Percentiles rank a stretch among this genome's conserved stretches.
These are phyloP conservation scores for Athalia circularis DNA, from an alignment of 2,888 invertebrate genomes.

Conservation along the genomic window DNA sequence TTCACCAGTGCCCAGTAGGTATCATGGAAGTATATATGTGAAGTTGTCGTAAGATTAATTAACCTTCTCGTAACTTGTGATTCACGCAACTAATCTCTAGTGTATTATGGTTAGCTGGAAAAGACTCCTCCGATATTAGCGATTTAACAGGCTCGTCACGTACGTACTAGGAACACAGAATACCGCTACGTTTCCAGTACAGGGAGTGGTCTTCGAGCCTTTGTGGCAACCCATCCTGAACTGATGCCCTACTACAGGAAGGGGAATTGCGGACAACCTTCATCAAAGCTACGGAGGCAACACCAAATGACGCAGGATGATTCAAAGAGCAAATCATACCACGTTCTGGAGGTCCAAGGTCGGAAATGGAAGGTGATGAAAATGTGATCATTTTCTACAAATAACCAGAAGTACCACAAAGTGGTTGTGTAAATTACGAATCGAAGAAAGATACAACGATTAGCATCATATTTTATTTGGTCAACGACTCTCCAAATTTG, in stretches of 20 bases:
- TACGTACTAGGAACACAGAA: slow-evolving; percentile 41
- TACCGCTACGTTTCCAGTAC: slow-evolving; percentile 33
- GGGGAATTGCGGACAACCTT: slow-evolving; percentile 12
- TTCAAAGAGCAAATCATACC: slow-evolving; percentile 21
- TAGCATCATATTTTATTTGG: background rate
- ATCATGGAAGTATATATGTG: background rate
- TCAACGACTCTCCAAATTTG: no score
- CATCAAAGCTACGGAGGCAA: background rate
- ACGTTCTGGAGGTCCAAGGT: background rate
- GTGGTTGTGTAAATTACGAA: no score
- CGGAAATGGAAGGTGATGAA: slow-evolving; percentile 4
- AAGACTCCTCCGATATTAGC: slow-evolving; percentile 16
- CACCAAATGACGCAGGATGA: slow-evolving; percentile 12
- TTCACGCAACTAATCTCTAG: slow-evolving; percentile 21
- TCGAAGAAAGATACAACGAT: background rate
- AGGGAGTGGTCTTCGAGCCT: slow-evolving; percentile 46
- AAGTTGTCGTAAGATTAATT: slow-evolving; percentile 37
- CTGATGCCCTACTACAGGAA: background rate
- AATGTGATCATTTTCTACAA: background rate
- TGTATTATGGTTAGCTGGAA: slow-evolving; percentile 11
- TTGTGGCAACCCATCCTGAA: slow-evolving; percentile 5
- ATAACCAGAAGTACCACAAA: background rate
- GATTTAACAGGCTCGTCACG: slow-evolving; percentile 46
- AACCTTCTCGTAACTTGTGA: slow-evolving; percentile 41
- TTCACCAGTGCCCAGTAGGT: slow-evolving; percentile 12